Evolutionary conservation across 2,797 vertebrate species (phyloP), one percentile per base, ranked within the genome.

Genomic region (Brotula barbata): DNA sequence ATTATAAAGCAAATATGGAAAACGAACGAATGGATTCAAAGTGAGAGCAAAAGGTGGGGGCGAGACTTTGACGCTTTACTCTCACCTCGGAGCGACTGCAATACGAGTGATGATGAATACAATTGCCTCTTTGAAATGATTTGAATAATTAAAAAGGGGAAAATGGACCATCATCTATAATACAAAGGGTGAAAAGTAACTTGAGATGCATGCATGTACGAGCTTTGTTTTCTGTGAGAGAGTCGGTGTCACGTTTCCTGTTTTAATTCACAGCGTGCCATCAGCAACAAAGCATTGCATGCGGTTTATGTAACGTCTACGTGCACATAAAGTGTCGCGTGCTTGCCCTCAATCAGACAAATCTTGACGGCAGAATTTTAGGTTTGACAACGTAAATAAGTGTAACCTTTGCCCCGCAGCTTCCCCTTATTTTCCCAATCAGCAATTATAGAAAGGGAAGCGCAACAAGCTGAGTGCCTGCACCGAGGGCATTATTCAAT

Each of bases 401-500:
- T 64, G 40, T 73, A 68, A 57, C 64, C 44, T 51, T 47, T 67
- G 68, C 56, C 65, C 71, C 65, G 57, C 71, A 72, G 74, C 61
- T 62, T 72, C 71, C 52, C 67, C 55, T 73, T 2, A 34, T 86
- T 86, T 81, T 82, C 71, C 82, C 71, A 60, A 68, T 85, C 79
- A 87, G 82, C 87, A 85, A 77, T 87, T 73, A 62, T 42, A 63
- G 61, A 76, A 79, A 49, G 86, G 73, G 79, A 70, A 77, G 73
- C 65, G 68, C 79, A 83, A 83, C 83, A 71, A 82, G 86, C 69
- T 23, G 59, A 85, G 78, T 81, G 87, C 82, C 75, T 81, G 83
- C 73, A 59, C 82, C 73, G 51, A 71, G 72, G 74, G 70, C 81
- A 89, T 90, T 86, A 87, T 83, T 90, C 89, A 87, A 78, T 74